Evolutionary conservation across 2,888 invertebrate genomes (phyloP), one percentile per base, ranked within the genome.

Genomic region (Nymphalis polychloros): DNA sequence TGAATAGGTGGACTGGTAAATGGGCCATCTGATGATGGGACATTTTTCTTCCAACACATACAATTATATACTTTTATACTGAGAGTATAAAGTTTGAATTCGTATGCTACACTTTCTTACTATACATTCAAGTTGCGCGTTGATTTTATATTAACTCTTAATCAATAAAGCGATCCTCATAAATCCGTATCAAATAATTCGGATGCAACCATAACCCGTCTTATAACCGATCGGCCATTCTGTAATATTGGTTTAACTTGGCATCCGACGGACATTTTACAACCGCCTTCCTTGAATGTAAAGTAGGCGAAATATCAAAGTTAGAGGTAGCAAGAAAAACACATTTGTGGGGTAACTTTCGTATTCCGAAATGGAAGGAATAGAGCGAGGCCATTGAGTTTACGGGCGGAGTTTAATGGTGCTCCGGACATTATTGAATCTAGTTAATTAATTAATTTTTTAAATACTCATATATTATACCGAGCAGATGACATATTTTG

Each of bases 271-370:
- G 75, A 71, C 76, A 71, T 75, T 76, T 77, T 75, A 73, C 74
- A 73, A 68, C 70, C 64, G 67, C 73, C 73, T 72, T 70, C 74
- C 71, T 62, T 73, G 78, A 76, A 77, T 77, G 75, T 75, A 73
- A 78, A 76, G 74, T 77, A 73, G 74, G 69, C 68, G 73, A 72
- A 75, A 78, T 77, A 78, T 77, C 72, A 75, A 73, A 77, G 71
- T 73, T 71, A 57, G 69, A 68, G 73, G 72, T 75, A 70, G 75
- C 70, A 71, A 74, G 74, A 73, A 77, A 76, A 76, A 75, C 76
- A 77, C 73, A 76, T 75, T 77, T 74, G 75, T 59, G 74, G 59
- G 16, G 63, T 68, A 73, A 74, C 63, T 74, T 75, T 67, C 67
- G 53, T 64, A 70, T 73, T 72, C 71, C 67, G 68, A 70, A 68